Conservation (phyloP, 2,888 invertebrate species). For the Gastracanthus pulcherrimus region DNA sequence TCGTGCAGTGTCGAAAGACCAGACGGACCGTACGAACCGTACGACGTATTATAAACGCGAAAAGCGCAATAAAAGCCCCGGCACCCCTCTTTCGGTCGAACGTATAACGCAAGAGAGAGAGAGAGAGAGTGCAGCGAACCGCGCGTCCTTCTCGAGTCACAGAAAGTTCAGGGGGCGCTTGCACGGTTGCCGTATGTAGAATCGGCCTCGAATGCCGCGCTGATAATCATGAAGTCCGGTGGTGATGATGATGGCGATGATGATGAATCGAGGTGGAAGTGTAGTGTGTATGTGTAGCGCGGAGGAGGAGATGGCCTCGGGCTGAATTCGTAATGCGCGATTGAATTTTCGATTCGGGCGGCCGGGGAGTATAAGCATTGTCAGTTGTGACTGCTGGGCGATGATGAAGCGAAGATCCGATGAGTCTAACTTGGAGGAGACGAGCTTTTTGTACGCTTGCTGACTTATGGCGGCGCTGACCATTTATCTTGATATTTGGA, state of each 20-base stretch:
- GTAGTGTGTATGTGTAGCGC: not conserved
- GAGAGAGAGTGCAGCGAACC: slow-evolving; percentile 19
- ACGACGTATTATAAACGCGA: not conserved
- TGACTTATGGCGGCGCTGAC: too few relatives aligned
- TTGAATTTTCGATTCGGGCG: not conserved
- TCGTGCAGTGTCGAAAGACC: not conserved
- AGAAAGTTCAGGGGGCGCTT: not conserved
- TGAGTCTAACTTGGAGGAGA: not conserved
- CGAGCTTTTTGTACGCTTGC: too few relatives aligned
- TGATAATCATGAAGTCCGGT: slow-evolving; percentile 9
- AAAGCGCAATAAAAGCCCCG: slow-evolving; percentile 41
- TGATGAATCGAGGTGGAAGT: slow-evolving; percentile 14
- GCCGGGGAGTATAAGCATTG: not conserved
- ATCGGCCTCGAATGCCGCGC: not conserved
- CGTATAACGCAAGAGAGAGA: too few relatives aligned
- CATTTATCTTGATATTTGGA: too few relatives aligned
- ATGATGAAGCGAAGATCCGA: not conserved
- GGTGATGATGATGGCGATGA: not conserved
- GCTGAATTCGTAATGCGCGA: not conserved
- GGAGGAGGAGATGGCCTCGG: not conserved
- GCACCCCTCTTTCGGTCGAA: slow-evolving; percentile 11
- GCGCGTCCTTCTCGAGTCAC: not conserved
- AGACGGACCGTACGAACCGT: not conserved
- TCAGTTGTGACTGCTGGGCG: not conserved
- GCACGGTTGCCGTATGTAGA: not conserved